These are phyloP conservation scores for Oryzias curvinotus DNA, from an alignment of 2,113 vertebrate genomes.

Conservation along the genomic window DNA sequence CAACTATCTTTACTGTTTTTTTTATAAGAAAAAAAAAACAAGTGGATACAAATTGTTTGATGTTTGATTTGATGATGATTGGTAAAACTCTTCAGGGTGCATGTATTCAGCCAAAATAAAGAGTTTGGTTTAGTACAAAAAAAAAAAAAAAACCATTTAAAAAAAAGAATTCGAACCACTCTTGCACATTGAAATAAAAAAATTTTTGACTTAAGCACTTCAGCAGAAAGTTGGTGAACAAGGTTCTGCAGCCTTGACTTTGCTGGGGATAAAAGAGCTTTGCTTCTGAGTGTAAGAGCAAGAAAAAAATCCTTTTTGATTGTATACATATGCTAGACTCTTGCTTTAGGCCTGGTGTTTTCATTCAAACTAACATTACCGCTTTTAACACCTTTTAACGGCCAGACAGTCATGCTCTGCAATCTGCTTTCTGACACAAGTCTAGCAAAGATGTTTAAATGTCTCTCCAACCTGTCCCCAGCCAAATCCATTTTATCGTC, in stretches of 20 bases:
- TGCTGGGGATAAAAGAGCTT: neutral
- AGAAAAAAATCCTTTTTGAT: neutral
- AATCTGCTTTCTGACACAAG: conserved; percentile 18
- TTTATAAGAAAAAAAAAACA: neutral
- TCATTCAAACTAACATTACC: conserved; percentile 9
- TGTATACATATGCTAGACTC: neutral
- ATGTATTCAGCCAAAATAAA: conserved; percentile 8
- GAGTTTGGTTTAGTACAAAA: conserved; percentile 7
- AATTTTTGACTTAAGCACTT: conserved; percentile 32
- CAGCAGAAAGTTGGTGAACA: conserved; percentile 6
- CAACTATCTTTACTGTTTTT: conserved; percentile 15
- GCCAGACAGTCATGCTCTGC: neutral
- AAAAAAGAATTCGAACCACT: conserved; percentile 24
- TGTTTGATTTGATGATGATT: conserved; percentile 5
- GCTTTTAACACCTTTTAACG: conserved; percentile 36
- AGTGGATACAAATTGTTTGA: conserved; percentile 1
- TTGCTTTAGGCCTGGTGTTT: neutral
- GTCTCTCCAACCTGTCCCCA: conserved; percentile 30
- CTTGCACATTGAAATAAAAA: conserved; percentile 1
- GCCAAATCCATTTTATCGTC: conserved; percentile 63
- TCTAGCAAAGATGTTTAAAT: conserved; percentile 38
- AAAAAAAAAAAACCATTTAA: conserved; percentile 9
- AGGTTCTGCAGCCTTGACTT: conserved; percentile 4
- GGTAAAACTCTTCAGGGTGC: conserved; percentile 18
- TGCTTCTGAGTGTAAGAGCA: neutral